phyloP scores from a whole-genome alignment of 2,888 invertebrate genomes.

The Drosophila siamana region DNA sequence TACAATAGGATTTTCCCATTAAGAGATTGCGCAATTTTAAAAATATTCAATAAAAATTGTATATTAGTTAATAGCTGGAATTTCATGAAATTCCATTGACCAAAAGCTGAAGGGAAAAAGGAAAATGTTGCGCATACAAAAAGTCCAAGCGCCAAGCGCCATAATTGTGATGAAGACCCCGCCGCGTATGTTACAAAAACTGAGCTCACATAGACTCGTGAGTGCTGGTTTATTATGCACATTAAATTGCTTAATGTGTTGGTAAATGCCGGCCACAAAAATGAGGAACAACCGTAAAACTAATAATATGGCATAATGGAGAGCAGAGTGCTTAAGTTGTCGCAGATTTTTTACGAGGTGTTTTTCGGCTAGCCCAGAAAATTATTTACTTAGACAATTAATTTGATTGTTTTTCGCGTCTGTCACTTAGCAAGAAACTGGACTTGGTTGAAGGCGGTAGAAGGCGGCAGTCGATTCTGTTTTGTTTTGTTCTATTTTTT shows the following conservation, averaged over 20 bases:
- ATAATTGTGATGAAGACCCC: too few species aligned
- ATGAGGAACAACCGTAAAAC: slow-evolving; percentile 1
- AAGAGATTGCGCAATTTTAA: too few species aligned
- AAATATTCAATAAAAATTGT: too few species aligned
- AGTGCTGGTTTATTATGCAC: background rate
- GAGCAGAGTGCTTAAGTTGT: slow-evolving; percentile 5
- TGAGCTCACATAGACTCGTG: background rate
- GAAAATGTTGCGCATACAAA: too few species aligned
- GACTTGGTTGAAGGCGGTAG: background rate
- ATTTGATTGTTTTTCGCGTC: slow-evolving; percentile 22
- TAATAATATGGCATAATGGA: slow-evolving; percentile 1
- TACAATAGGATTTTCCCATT: too few species aligned
- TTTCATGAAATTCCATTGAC: too few species aligned
- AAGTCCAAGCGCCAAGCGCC: too few species aligned
- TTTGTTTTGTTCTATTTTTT: background rate
- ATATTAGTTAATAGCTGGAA: too few species aligned
- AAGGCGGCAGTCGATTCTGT: too few species aligned
- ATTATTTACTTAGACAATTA: slow-evolving; percentile 27
- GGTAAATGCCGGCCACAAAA: background rate
- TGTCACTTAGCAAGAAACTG: slow-evolving; percentile 18
- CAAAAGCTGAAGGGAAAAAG: too few species aligned
- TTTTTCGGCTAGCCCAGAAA: background rate
- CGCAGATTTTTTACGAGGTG: slow-evolving; percentile 14
- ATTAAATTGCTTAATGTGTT: slow-evolving; percentile 4
- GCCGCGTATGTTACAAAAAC: background rate